Percentiles rank a stretch among this genome's conserved stretches.
Evolutionary conservation across 2,113 vertebrate species (phyloP).

Genomic region (Neofelis nebulosa): DNA sequence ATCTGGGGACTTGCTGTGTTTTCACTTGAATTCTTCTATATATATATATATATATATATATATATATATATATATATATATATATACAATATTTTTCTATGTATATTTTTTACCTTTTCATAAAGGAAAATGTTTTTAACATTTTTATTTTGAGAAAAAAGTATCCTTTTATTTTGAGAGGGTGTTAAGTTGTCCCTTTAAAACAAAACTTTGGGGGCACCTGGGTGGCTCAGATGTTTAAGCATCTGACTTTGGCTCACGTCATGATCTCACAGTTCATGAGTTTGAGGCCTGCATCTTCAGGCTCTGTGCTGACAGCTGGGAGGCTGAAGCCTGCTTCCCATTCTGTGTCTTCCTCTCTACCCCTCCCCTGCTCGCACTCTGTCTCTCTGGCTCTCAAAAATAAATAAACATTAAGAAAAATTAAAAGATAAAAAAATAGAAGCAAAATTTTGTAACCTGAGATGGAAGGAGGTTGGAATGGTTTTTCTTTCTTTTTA

Average conservation of each 20-base stretch:
- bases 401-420: no score
- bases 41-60: neutral
- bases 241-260: no score
- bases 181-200: neutral
- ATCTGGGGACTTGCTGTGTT: neutral
- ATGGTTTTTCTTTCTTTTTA: neutral
- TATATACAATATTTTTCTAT: neutral
- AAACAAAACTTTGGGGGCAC: neutral
- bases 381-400: no score
- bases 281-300: no score
- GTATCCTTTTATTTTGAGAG: neutral
- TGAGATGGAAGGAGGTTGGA: neutral
- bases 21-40: conserved; percentile 22
- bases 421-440: no score
- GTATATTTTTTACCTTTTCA: neutral
- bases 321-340: no score
- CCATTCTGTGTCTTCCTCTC: no score
- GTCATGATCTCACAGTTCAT: no score
- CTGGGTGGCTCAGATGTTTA: no score
- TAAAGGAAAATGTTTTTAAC: neutral
- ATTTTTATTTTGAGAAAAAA: conserved; percentile 22
- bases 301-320: no score
- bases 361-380: no score
- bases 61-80: neutral
- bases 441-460: neutral